Evolutionary conservation across 2,113 vertebrate species (phyloP), one percentile per base, ranked within the genome.

Genomic region (Oncorhynchus nerka): DNA sequence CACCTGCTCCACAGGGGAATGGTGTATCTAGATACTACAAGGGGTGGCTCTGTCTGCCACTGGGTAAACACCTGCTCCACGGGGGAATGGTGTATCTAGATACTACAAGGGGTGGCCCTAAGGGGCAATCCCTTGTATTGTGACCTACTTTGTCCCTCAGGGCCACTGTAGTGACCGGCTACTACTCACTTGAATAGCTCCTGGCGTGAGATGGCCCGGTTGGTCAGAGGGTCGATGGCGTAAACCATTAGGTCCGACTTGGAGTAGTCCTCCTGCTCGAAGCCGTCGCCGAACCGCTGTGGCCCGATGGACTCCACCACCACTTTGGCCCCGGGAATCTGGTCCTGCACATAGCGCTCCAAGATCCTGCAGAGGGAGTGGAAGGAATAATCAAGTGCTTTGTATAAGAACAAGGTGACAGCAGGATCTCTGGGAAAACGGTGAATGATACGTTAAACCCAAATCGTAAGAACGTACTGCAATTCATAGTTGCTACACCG

Each of bases 131-230:
- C 12, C 49, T 45, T 45, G 7, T 8, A 55, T 16, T 55, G 16
- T 16, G 39, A 45, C 39, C 39, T 45, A 45, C 16, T 55, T 55
- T 55, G 51, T 5, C 51, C 51, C 51, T 55, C 51, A 55, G 51
- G 12, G 49, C 15, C 13, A 19, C 51, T 5, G 51, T 19, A 5
- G 79, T 80, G 76, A 39, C 70, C 48, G 80, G 1, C 1, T 20
- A 94, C 97, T 96, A 94, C 97, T 96, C 92, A 99, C 98, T 98
- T 99, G 75, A 93, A 97, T 74, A 99, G 97, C 74, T 99, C 98
- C 9, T 95, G 95, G 79, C 95, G 95, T 74, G 97, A 95, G 74
- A 99, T 98, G 75, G 98, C 97, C 86, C 97, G 92, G 76, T 99
- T 99, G 61, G 98, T 99, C 28, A 97, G 94, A 0, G 98, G 98